phyloP scores from a whole-genome alignment of 2,797 vertebrate genomes.

The Ctenochaetus hawaiiensis region DNA sequence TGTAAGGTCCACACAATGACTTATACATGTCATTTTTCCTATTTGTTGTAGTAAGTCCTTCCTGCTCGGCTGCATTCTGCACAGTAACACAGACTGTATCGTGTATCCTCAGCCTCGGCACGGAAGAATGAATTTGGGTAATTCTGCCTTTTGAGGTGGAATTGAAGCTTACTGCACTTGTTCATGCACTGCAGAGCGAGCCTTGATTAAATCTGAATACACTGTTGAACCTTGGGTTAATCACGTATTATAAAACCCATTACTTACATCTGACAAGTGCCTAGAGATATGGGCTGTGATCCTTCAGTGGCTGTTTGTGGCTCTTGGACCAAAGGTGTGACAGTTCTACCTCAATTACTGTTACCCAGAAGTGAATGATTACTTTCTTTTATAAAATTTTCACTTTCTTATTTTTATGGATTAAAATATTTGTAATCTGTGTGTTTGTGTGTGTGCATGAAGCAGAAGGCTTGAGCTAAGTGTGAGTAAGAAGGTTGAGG shows the following conservation, averaged over 20 bases:
- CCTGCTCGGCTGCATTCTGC: slow-evolving; percentile 70
- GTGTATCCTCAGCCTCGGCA: slow-evolving; percentile 64
- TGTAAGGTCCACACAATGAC: slow-evolving; percentile 42
- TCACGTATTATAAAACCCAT: slow-evolving; percentile 83
- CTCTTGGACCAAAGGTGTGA: slow-evolving; percentile 53
- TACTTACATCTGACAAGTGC: slow-evolving; percentile 82
- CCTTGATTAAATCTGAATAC: slow-evolving; percentile 81
- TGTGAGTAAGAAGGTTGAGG: slow-evolving; percentile 30
- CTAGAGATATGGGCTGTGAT: slow-evolving; percentile 69
- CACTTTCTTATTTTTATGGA: slow-evolving; percentile 1
- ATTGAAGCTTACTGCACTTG: slow-evolving; percentile 74
- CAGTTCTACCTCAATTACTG: slow-evolving; percentile 55
- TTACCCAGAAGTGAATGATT: slow-evolving; percentile 26
- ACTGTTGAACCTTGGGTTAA: slow-evolving; percentile 81
- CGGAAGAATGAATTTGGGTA: slow-evolving; percentile 73
- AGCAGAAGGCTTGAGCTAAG: not conserved
- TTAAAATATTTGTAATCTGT: not conserved
- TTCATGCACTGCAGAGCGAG: slow-evolving; percentile 71
- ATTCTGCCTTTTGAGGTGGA: slow-evolving; percentile 81
- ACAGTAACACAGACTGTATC: slow-evolving; percentile 51
- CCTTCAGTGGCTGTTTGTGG: slow-evolving; percentile 59
- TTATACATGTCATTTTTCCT: slow-evolving; percentile 52
- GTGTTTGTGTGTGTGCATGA: not conserved
- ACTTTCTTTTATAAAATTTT: not conserved
- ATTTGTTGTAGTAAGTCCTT: slow-evolving; percentile 64